Evolutionary conservation across 2,797 vertebrate species (phyloP).

Genomic region (Nannoperca australis): DNA sequence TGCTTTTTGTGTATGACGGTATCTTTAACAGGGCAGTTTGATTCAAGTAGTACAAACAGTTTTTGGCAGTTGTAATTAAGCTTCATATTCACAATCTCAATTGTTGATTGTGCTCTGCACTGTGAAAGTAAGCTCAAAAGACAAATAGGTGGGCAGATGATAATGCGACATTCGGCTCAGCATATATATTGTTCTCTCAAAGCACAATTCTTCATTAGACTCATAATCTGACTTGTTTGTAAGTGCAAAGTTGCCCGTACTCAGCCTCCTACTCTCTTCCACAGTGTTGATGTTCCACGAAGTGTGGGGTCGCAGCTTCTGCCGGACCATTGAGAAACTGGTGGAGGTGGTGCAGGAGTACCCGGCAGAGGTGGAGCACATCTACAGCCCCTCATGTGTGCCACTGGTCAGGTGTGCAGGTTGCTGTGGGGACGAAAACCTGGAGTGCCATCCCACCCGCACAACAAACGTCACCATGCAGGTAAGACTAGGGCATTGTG

Average conservation of each 20-base stretch:
- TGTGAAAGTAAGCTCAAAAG: background rate
- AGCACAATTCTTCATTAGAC: background rate
- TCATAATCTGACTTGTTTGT: background rate
- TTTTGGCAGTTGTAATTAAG: background rate
- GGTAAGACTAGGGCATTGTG: conserved; percentile 73
- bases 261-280: conserved; percentile 28
- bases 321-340: conserved; percentile 92
- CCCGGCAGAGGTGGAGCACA: conserved; percentile 91
- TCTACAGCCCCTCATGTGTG: conserved; percentile 94
- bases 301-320: conserved; percentile 95
- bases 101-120: background rate
- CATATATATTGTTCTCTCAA: background rate
- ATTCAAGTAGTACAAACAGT: background rate
- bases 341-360: conserved; percentile 92
- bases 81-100: background rate
- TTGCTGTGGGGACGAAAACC: conserved; percentile 93
- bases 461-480: conserved; percentile 93
- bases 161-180: background rate
- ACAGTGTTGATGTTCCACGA: conserved; percentile 92
- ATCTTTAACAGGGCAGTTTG: conserved; percentile 12
- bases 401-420: conserved; percentile 92
- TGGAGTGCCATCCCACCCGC: conserved; percentile 89
- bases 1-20: conserved; percentile 12
- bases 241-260: background rate
- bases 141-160: background rate